These are phyloP conservation scores for Acronicta psi DNA, from an alignment of 2,888 invertebrate species.

Conservation along the genomic window DNA sequence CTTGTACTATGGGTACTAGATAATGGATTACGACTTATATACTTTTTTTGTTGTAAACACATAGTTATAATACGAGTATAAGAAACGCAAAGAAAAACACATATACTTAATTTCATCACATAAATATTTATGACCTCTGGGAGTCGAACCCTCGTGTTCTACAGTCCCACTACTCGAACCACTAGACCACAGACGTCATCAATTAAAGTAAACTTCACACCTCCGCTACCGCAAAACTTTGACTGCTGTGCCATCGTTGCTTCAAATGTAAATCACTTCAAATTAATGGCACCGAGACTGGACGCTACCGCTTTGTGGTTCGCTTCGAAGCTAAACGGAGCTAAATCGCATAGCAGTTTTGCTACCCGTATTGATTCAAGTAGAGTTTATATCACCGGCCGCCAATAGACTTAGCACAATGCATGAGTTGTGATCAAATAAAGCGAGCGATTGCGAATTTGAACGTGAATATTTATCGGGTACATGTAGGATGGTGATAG, in stretches of 20 bases:
- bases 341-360: conserved; percentile 61
- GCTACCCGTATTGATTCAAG: conserved; percentile 61
- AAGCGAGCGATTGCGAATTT: conserved; percentile 43
- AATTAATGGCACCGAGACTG: conserved; percentile 59
- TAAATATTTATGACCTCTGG: no score
- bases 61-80: no score
- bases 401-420: conserved; percentile 45
- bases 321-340: conserved; percentile 50
- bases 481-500: conserved; percentile 2
- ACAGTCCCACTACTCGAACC: no score
- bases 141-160: no score
- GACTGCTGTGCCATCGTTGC: not conserved
- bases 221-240: conserved; percentile 1
- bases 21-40: no score
- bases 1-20: no score
- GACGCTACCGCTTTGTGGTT: conserved; percentile 59
- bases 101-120: no score
- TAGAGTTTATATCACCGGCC: conserved; percentile 53
- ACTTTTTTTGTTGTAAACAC: no score
- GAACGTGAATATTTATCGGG: conserved; percentile 39
- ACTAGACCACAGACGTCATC: no score
- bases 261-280: conserved; percentile 49
- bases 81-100: no score
- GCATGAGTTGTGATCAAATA: conserved; percentile 46
- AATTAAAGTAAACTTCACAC: no score